These are phyloP conservation scores for Mungos mungo DNA, from an alignment of 2,113 vertebrate species.

Conservation along the genomic window DNA sequence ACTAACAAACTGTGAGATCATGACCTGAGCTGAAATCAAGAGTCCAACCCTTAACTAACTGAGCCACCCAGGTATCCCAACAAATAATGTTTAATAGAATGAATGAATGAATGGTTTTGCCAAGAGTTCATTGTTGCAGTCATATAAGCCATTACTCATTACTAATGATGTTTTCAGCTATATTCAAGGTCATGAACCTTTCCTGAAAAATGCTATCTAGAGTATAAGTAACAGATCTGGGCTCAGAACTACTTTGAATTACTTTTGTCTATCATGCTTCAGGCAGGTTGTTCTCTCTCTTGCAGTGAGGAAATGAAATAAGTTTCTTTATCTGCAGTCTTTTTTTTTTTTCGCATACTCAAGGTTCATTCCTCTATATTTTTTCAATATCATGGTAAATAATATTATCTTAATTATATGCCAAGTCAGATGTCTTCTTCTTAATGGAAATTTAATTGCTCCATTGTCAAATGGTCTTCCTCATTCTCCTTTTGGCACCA, in stretches of 20 bases:
- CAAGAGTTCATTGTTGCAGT: background rate
- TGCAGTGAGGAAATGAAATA: background rate
- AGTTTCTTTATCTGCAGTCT: background rate
- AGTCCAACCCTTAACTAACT: no score
- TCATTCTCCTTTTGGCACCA: background rate
- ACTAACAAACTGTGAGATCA: no score
- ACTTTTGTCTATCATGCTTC: background rate
- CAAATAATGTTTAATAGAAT: background rate
- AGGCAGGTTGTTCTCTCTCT: background rate
- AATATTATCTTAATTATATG: background rate
- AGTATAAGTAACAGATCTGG: background rate
- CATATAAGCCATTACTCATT: background rate
- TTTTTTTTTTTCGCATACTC: background rate
- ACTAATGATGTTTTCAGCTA: background rate
- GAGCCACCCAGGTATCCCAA: background rate
- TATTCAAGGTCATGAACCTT: background rate
- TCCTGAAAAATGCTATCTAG: background rate
- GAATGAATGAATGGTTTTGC: background rate
- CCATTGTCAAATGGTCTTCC: background rate
- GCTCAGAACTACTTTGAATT: background rate
- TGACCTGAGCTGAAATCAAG: no score
- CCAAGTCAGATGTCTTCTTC: background rate
- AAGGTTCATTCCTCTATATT: background rate
- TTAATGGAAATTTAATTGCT: constrained; percentile 16
- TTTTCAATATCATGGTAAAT: background rate